Evolutionary conservation across 2,888 invertebrate species (phyloP), one percentile per base, ranked within the genome.

Genomic region (Campoplex capitator): DNA sequence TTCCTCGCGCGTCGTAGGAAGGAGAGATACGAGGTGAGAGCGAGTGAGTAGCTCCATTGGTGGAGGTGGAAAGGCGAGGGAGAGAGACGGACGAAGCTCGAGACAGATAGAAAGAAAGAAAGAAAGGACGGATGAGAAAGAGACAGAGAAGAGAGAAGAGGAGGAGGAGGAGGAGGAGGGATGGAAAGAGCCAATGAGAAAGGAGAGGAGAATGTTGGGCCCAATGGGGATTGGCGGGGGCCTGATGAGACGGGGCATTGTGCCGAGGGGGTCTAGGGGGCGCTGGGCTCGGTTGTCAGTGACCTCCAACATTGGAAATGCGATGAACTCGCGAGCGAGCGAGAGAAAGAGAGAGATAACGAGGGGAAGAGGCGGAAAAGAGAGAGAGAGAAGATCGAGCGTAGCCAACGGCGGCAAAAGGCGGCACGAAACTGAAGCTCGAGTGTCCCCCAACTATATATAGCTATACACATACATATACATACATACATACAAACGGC

Each of bases 271-370:
- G 93, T 95, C 95, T 94, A 93, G 90, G 89, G 84, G 82, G 87
- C 78, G 88, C 95, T 94, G 93, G 92, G 93, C 95, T 95, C 96
- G 95, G 95, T 97, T 97, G 97, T 97, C 97, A 97, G 97, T 97
- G 97, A 97, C 97, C 97, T 97, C 97, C 96, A 96, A 96, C 96
- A 96, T 97, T 96, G 96, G 96, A 97, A 96, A 96, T 96, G 96
- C 96, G 96, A 96, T 96, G 96, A 96, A 96, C 96, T 96, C 96
- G 95, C 94, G 95, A 65, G 23, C 38, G 80, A 65, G 51, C 38
- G 65, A 71, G 73, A 65, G 38, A 79, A 65, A 74, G 80, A 73
- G 71, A 58, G 45, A 56, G 58, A 56, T 28, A 54, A 16, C 54
- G 23, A 67, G 67, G 51, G 51, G 38, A 38, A 70, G 51, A 70